Conservation (phyloP, 2,113 vertebrate genomes). For the Hyla sarda region DNA sequence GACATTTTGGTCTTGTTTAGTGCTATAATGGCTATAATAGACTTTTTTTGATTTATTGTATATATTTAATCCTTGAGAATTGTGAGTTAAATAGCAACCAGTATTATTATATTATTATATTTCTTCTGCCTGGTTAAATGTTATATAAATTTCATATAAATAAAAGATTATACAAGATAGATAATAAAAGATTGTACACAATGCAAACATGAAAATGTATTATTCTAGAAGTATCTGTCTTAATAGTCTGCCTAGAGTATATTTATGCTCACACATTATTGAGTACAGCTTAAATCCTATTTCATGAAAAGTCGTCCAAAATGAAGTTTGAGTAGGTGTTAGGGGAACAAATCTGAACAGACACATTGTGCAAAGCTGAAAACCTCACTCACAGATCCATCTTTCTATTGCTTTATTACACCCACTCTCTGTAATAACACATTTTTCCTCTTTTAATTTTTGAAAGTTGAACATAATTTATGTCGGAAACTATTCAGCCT, state of each 20-base stretch:
- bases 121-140: not conserved
- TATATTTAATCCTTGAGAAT: not conserved
- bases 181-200: too few relatives aligned
- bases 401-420: slow-evolving; percentile 20
- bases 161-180: too few relatives aligned
- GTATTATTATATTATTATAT: not conserved
- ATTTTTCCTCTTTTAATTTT: not conserved
- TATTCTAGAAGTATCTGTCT: not conserved
- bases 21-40: not conserved
- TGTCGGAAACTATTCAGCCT: not conserved
- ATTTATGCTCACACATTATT: not conserved
- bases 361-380: slow-evolving; percentile 2
- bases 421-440: not conserved
- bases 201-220: not conserved
- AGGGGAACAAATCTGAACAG: not conserved
- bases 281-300: not conserved
- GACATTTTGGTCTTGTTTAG: not conserved
- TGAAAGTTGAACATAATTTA: not conserved
- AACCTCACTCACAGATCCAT: slow-evolving; percentile 3
- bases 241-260: not conserved
- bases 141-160: not conserved
- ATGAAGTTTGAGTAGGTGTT: not conserved
- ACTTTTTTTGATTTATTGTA: not conserved
- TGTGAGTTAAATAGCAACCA: not conserved
- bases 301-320: not conserved